Evolutionary conservation across 2,113 vertebrate species (phyloP).

Genomic region (Eira barbara): DNA sequence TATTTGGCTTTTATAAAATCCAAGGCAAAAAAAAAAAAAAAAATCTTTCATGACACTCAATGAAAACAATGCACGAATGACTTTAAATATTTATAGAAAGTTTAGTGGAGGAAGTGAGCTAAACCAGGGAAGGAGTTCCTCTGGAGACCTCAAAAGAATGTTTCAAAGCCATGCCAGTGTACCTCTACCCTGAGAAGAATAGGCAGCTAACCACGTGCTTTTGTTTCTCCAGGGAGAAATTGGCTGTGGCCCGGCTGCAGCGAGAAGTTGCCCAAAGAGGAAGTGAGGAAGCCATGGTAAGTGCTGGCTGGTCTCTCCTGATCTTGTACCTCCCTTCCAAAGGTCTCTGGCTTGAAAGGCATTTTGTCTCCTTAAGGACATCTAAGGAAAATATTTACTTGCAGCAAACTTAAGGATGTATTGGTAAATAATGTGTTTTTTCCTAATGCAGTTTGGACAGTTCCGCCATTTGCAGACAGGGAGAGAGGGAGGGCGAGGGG

Average conservation of each 20-base stretch:
- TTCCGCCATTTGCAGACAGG: background rate
- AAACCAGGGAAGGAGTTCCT: slow-evolving; percentile 52
- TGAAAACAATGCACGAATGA: slow-evolving; percentile 9
- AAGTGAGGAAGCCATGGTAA: slow-evolving; percentile 94
- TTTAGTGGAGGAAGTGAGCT: background rate
- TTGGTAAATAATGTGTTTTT: background rate
- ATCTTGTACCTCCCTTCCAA: background rate
- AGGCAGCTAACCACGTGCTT: slow-evolving; percentile 68
- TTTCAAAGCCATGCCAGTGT: background rate
- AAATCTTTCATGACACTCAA: background rate
- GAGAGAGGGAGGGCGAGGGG: background rate
- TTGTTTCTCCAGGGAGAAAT: slow-evolving; percentile 90
- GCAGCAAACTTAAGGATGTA: background rate
- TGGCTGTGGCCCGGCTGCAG: slow-evolving; percentile 93
- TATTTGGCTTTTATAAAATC: background rate
- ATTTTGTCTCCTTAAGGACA: background rate
- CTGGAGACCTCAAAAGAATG: slow-evolving; percentile 56
- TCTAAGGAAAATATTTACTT: slow-evolving; percentile 28
- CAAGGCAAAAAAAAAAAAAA: background rate
- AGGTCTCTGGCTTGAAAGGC: background rate
- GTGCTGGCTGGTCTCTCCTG: slow-evolving; percentile 8
- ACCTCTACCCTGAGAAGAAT: background rate
- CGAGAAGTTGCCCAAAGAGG: slow-evolving; percentile 90
- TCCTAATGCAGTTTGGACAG: background rate
- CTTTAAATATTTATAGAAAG: slow-evolving; percentile 48